phyloP scores from a whole-genome alignment of 2,888 invertebrate species.

The Lamellibrachia columna region DNA sequence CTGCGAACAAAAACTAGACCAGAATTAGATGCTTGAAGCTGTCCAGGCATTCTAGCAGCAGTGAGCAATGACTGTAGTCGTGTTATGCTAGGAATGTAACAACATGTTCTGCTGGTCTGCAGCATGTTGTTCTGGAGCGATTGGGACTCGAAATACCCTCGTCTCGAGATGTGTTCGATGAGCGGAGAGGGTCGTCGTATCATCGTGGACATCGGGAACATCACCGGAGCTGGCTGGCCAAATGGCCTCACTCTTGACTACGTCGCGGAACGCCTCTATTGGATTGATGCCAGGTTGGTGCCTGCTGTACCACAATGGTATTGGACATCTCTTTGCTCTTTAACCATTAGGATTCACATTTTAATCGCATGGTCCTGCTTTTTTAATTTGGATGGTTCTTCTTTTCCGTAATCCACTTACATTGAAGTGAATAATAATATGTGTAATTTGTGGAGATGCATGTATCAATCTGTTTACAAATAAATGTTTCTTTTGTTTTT shows the following conservation, averaged over 20 bases:
- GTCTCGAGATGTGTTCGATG: conserved; percentile 89
- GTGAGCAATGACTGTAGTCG: background rate
- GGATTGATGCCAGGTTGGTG: conserved; percentile 82
- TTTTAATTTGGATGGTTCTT: too few relatives aligned
- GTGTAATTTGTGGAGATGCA: too few relatives aligned
- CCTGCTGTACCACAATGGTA: background rate
- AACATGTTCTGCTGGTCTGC: background rate
- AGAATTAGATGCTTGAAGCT: background rate
- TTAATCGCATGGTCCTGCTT: background rate
- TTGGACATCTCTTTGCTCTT: too few relatives aligned
- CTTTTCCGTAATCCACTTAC: too few relatives aligned
- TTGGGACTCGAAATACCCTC: conserved; percentile 82
- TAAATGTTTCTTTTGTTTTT: too few relatives aligned
- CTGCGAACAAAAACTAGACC: background rate
- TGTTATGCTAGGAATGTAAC: background rate
- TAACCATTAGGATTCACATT: too few relatives aligned
- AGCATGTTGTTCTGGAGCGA: conserved; percentile 90
- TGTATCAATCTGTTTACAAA: too few relatives aligned
- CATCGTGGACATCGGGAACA: conserved; percentile 71
- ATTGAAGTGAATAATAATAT: too few relatives aligned
- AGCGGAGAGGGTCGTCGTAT: conserved; percentile 77
- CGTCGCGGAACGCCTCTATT: conserved; percentile 79
- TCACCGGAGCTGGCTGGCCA: conserved; percentile 77
- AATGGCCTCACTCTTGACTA: conserved; percentile 86
- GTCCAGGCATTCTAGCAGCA: background rate